These are phyloP conservation scores for Tolypeutes matacus DNA, from an alignment of 2,797 vertebrate genomes.

Conservation along the genomic window DNA sequence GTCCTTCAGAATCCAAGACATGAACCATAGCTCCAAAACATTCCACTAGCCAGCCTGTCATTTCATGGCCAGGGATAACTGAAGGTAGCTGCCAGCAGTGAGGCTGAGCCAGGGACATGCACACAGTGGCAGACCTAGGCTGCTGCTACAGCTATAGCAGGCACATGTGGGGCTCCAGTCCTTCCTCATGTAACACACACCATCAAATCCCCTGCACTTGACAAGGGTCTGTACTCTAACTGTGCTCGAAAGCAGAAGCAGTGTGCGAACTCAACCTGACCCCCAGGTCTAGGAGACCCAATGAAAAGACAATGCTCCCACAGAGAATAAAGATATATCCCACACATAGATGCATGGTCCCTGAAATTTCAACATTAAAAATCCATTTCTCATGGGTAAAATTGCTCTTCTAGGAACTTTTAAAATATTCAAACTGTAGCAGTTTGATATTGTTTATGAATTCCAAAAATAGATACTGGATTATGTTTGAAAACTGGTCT, in stretches of 20 bases:
- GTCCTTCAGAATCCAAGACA: not conserved
- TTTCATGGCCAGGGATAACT: not conserved
- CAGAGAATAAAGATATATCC: not conserved
- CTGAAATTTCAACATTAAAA: slow-evolving; percentile 11
- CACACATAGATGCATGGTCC: not conserved
- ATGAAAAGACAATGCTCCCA: not conserved
- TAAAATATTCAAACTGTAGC: not conserved
- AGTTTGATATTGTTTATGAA: too few relatives aligned
- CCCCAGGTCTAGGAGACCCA: not conserved
- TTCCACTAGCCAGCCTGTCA: not conserved
- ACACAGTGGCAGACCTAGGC: not conserved
- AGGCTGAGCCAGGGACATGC: not conserved
- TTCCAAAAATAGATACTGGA: too few relatives aligned
- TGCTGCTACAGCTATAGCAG: not conserved
- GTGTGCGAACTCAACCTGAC: not conserved
- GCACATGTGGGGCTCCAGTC: not conserved
- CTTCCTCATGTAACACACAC: not conserved
- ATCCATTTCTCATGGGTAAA: slow-evolving; percentile 3
- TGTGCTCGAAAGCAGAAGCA: not conserved
- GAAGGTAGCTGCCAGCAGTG: not conserved
- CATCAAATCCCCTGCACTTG: not conserved
- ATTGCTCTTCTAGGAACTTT: slow-evolving; percentile 6
- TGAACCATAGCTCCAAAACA: not conserved
- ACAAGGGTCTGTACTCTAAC: not conserved
- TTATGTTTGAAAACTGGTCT: too few relatives aligned